Conservation (phyloP, 2,113 vertebrate genomes). For the Periophthalmus modestus region DNA sequence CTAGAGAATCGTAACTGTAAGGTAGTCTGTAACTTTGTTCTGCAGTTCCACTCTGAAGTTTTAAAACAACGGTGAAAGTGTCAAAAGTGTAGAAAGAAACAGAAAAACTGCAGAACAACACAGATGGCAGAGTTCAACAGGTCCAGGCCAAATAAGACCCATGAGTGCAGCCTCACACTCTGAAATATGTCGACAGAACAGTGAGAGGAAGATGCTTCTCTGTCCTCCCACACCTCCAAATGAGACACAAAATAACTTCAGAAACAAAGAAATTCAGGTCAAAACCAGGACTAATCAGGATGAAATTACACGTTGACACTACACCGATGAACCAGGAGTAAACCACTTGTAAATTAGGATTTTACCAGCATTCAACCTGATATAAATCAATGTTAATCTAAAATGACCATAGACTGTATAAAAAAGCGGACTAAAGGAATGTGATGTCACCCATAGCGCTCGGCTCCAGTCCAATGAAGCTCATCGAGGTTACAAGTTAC, state of each 20-base stretch:
- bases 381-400: too few relatives aligned
- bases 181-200: slow-evolving; percentile 53
- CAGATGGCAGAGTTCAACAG: slow-evolving; percentile 29
- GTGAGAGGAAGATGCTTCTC: slow-evolving; percentile 31
- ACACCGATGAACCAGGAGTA: not conserved
- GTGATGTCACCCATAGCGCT: too few relatives aligned
- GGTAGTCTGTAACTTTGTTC: not conserved
- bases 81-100: too few relatives aligned
- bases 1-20: too few relatives aligned
- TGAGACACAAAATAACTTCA: not conserved
- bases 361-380: too few relatives aligned
- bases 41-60: not conserved
- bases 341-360: too few relatives aligned
- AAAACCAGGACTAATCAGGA: not conserved
- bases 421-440: too few relatives aligned
- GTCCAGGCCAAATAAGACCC: slow-evolving; percentile 13
- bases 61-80: not conserved
- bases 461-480: too few relatives aligned
- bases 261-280: not conserved
- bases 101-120: too few relatives aligned
- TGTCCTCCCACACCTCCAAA: slow-evolving; percentile 42
- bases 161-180: slow-evolving; percentile 11
- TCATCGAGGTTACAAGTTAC: too few relatives aligned
- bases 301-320: not conserved
- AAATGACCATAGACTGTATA: too few relatives aligned